A percentile compares a stretch with the other conserved stretches of the same genome.
phyloP scores from a whole-genome alignment of 2,113 vertebrate species.

The Upupa epops region DNA sequence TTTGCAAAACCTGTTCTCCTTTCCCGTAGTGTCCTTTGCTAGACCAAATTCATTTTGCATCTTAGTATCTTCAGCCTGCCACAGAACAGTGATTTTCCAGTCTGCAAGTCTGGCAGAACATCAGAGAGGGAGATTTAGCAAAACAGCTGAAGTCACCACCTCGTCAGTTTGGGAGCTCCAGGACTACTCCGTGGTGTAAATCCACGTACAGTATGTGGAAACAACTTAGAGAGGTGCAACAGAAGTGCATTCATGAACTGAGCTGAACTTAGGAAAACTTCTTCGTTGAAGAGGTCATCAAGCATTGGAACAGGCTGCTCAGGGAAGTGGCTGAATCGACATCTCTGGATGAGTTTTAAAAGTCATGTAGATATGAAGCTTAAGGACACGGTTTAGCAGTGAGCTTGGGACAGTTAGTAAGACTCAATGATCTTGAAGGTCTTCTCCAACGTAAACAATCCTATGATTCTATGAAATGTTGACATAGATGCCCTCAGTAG shows the following conservation, averaged over 20 bases:
- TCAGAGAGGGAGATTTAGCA: neutral
- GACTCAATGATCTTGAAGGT: too few relatives aligned
- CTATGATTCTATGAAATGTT: too few relatives aligned
- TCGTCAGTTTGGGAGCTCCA: neutral
- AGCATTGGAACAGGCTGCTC: too few relatives aligned
- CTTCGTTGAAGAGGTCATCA: too few relatives aligned
- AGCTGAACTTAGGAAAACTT: too few relatives aligned
- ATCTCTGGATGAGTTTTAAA: too few relatives aligned
- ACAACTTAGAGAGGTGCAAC: neutral
- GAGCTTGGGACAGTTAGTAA: too few relatives aligned
- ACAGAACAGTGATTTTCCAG: constrained; percentile 19
- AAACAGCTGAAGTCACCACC: neutral
- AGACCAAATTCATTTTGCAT: neutral
- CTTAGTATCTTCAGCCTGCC: neutral
- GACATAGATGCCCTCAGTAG: neutral
- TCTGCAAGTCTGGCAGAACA: neutral
- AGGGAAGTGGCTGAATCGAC: too few relatives aligned
- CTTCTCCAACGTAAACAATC: too few relatives aligned
- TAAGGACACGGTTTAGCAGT: too few relatives aligned
- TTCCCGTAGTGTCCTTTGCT: neutral
- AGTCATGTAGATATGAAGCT: too few relatives aligned
- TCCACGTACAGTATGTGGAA: accelerated
- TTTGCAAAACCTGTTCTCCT: neutral
- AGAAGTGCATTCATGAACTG: neutral
- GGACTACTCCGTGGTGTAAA: neutral